phyloP scores from a whole-genome alignment of 2,113 vertebrate species.

The Illadopsis cleaveri region DNA sequence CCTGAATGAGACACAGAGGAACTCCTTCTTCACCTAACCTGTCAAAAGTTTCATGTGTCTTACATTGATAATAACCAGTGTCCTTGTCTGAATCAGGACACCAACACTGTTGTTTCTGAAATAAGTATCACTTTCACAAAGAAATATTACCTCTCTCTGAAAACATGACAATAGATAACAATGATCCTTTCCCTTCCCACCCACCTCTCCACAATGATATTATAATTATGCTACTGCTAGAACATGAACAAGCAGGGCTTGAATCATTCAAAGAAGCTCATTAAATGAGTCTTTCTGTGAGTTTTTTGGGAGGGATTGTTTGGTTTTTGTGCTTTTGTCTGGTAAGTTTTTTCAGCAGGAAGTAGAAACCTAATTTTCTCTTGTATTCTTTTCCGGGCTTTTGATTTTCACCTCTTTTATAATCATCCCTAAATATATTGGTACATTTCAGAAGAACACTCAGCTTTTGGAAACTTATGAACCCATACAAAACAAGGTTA shows the following conservation, averaged over 20 bases:
- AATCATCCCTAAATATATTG: neutral
- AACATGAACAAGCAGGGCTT: neutral
- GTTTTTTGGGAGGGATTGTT: neutral
- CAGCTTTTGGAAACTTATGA: neutral
- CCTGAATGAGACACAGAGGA: neutral
- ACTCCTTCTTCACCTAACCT: neutral
- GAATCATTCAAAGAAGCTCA: neutral
- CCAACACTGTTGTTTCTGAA: neutral
- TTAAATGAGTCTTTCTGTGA: neutral
- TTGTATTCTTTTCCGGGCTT: neutral
- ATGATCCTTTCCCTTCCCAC: neutral
- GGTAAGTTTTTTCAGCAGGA: neutral
- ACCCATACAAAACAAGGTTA: neutral
- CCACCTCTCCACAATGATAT: neutral
- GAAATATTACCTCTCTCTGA: neutral
- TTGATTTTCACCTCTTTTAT: neutral
- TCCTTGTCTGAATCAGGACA: neutral
- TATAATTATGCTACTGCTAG: neutral
- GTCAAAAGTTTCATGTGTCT: neutral
- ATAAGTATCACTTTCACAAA: neutral
- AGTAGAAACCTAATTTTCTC: neutral
- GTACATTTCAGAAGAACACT: neutral
- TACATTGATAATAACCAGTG: fast-evolving
- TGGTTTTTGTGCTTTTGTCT: neutral
- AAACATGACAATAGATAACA: neutral